These are phyloP conservation scores for Alitta virens DNA, from an alignment of 2,888 invertebrate genomes.

Conservation along the genomic window DNA sequence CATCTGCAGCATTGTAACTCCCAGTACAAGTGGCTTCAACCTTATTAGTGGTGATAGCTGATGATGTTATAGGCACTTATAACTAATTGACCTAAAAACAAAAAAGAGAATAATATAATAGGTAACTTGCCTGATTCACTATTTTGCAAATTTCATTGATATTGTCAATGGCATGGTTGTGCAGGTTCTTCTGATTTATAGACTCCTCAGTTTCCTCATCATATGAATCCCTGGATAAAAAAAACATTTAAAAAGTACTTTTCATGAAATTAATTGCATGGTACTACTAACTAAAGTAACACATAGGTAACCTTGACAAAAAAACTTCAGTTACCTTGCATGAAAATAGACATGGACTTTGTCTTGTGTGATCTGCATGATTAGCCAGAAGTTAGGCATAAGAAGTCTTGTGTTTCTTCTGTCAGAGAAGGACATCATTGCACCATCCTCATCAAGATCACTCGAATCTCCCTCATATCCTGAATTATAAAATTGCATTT, in stretches of 20 bases:
- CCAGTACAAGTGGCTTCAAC: too few species aligned
- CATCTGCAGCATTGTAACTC: too few species aligned
- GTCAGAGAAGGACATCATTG: constrained; percentile 46
- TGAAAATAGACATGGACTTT: constrained; percentile 69
- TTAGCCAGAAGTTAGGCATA: constrained; percentile 72
- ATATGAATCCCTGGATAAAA: constrained; percentile 2
- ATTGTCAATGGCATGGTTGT: constrained; percentile 59
- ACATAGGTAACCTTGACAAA: too few species aligned
- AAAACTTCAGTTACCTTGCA: constrained; percentile 59
- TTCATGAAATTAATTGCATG: too few species aligned
- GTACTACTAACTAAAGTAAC: too few species aligned
- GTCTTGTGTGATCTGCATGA: constrained; percentile 64
- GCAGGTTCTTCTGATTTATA: constrained; percentile 41
- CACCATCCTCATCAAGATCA: constrained; percentile 64
- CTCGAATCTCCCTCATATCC: constrained; percentile 68
- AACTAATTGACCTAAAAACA: too few species aligned
- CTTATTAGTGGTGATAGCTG: too few species aligned
- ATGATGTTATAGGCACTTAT: too few species aligned
- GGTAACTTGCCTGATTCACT: constrained; percentile 62
- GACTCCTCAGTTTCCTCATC: constrained; percentile 6
- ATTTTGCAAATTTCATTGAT: constrained; percentile 65
- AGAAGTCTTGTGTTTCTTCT: constrained; percentile 56
- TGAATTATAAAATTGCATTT: too few species aligned
- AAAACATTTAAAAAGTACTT: background rate
- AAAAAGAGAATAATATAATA: too few species aligned